Evolutionary conservation across 2,888 invertebrate genomes (phyloP).

Genomic region (Geophilus truncorum): DNA sequence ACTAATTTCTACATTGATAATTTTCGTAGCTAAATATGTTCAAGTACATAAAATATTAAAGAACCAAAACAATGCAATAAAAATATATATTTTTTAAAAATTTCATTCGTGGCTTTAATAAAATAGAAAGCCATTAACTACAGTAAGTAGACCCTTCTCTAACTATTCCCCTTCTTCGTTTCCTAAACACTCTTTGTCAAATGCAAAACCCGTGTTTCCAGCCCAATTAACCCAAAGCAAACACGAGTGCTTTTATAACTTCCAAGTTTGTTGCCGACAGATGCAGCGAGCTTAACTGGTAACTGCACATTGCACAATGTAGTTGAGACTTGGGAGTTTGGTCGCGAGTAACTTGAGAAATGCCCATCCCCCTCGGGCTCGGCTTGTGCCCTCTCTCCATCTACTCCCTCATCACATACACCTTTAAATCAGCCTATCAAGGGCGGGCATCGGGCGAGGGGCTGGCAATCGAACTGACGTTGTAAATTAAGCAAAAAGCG

Average conservation of each 20-base stretch:
- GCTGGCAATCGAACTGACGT: background rate
- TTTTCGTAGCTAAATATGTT: too few species aligned
- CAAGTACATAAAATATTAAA: too few species aligned
- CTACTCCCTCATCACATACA: background rate
- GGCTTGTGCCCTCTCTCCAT: background rate
- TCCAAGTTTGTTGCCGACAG: slow-evolving; percentile 10
- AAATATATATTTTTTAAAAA: too few species aligned
- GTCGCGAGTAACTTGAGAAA: background rate
- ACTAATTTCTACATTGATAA: too few species aligned
- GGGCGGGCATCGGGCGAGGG: background rate
- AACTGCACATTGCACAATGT: background rate
- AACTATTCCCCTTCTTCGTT: too few species aligned
- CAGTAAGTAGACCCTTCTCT: too few species aligned
- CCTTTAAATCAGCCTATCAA: slow-evolving; percentile 12
- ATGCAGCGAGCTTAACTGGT: too few species aligned
- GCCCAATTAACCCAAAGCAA: background rate
- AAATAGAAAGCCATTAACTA: too few species aligned
- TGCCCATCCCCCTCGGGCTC: background rate
- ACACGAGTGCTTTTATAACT: background rate
- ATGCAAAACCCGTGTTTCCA: background rate
- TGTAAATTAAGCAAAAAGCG: background rate
- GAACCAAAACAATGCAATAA: too few species aligned
- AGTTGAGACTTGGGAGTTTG: background rate
- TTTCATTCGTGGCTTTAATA: too few species aligned
- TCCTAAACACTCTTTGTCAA: background rate